phyloP scores from a whole-genome alignment of 2,797 vertebrate species.

The Alauda arvensis region DNA sequence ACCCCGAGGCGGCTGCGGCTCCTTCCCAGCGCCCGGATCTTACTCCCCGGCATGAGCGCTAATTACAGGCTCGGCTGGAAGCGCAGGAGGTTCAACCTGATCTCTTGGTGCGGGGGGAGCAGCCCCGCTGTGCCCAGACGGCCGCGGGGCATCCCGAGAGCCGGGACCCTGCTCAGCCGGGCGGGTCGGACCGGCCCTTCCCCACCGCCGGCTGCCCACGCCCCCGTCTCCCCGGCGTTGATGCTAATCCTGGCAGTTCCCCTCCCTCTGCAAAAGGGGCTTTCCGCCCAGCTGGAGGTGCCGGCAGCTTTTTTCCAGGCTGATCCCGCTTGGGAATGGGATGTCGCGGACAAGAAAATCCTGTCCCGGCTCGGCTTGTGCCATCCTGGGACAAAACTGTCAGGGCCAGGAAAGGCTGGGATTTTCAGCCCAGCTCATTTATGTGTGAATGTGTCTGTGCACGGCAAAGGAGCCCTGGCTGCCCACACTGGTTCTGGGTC shows the following conservation, averaged over 20 bases:
- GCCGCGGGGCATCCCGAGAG: neutral
- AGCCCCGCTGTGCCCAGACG: neutral
- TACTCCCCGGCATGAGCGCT: neutral
- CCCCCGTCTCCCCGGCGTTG: neutral
- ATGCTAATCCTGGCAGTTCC: neutral
- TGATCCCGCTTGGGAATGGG: neutral
- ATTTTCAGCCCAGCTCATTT: accelerated
- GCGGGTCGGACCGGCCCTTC: neutral
- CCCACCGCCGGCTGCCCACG: neutral
- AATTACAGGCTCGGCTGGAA: slow-evolving; percentile 10
- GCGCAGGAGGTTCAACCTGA: neutral
- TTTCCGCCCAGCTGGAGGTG: neutral
- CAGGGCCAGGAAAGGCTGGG: neutral
- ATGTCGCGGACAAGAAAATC: neutral
- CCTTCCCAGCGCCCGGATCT: neutral
- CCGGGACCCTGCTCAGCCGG: neutral
- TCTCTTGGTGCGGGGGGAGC: neutral
- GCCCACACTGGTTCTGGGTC: accelerated
- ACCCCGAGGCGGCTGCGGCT: neutral
- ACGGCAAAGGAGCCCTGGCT: accelerated
- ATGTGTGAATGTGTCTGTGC: accelerated
- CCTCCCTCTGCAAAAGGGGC: neutral
- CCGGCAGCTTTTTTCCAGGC: neutral
- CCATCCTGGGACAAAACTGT: neutral
- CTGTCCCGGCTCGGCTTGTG: neutral